These are phyloP conservation scores for Taeniopygia guttata DNA, from an alignment of 2,797 vertebrate species.

Conservation along the genomic window DNA sequence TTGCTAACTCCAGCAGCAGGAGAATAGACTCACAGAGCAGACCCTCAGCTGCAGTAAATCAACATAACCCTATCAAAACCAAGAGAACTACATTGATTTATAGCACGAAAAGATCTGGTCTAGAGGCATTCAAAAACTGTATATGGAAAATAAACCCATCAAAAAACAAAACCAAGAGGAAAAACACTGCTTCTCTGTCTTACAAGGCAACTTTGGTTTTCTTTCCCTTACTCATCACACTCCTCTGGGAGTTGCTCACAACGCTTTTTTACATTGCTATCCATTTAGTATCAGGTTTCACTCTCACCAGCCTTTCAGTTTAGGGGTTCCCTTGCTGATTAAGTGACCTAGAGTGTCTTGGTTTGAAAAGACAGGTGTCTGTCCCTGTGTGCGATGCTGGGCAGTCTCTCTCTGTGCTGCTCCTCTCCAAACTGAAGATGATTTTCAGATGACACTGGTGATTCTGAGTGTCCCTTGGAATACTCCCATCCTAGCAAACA, in stretches of 20 bases:
- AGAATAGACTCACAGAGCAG: background rate
- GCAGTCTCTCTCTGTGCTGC: background rate
- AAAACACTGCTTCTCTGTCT: background rate
- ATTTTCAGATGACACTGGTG: background rate
- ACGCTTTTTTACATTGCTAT: conserved; percentile 10
- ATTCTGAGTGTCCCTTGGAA: background rate
- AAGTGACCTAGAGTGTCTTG: background rate
- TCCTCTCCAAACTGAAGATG: background rate
- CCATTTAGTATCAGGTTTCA: conserved; percentile 22
- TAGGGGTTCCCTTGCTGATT: conserved; percentile 35
- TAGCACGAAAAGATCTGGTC: background rate
- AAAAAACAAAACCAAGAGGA: background rate
- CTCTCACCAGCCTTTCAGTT: background rate
- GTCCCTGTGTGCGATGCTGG: no score
- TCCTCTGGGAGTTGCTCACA: conserved; percentile 1
- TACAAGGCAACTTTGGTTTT: conserved; percentile 2
- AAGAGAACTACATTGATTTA: background rate
- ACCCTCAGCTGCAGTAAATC: conserved; percentile 48
- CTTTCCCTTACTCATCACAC: background rate
- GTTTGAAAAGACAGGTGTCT: background rate
- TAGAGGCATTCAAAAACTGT: background rate
- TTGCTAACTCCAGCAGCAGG: background rate
- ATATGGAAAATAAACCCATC: conserved; percentile 12
- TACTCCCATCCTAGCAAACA: background rate
- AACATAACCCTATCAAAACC: background rate